Evolutionary conservation across 2,888 invertebrate species (phyloP), one percentile per base, ranked within the genome.

Genomic region (Plagiodera versicolora): DNA sequence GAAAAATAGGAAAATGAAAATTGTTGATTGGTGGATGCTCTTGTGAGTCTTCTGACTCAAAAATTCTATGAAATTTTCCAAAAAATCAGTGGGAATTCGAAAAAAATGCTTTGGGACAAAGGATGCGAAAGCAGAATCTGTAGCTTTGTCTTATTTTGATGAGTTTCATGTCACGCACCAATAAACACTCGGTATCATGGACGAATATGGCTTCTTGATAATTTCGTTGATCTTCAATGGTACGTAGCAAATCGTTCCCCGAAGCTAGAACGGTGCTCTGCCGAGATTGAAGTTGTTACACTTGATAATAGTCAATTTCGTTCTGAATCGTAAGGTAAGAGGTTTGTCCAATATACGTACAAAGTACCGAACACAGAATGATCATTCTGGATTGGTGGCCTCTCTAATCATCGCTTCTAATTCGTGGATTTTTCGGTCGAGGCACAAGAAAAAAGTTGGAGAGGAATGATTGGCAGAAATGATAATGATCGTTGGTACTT

Each of bases 241-340:
- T 55, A 55, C 20, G 60, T 32, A 56, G 46, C 46, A 60, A 60
- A 60, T 56, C 46, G 32, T 60, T 18, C 50, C 60, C 60, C 20
- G 17, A 28, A 56, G 60, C 60, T n/a, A 60, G 50, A 60, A 60
- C 60, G 60, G 60, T 60, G 28, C 11, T 39, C 8, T 39, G 3
- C 2, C 39, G 14, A 39, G 14, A 39, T 14, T 11, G 11, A 39
- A 39, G 39, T 11, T n/a, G n/a, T n/a, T n/a, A 39, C 39, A 14
- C 39, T 39, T 14, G 39, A 39, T 39, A 39, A 39, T 39, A 14
- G 39, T 14, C 39, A 39, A 39, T 39, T 39, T 39, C 6, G 39
- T 4, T 14, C 14, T 4, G 14, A 39, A n/a, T 11, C 8, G 39
- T 39, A 39, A 3, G 2, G 39, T 39, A 39, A 39, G n/a, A 39